Conservation (phyloP, 2,113 vertebrate genomes). For the Sterna hirundo region DNA sequence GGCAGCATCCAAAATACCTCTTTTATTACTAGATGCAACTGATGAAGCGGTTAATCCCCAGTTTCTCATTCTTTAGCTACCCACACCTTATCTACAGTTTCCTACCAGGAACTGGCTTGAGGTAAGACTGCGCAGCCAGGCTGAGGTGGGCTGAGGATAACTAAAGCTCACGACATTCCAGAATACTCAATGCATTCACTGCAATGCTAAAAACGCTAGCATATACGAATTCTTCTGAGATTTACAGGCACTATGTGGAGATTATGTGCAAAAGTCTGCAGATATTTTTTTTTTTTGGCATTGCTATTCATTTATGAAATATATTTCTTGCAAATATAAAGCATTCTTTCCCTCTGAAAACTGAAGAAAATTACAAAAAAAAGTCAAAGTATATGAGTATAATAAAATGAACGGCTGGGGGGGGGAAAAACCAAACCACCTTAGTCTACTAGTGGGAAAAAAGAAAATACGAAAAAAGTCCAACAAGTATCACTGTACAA, state of each 20-base stretch:
- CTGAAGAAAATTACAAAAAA: conserved; percentile 58
- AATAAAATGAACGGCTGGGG: conserved; percentile 33
- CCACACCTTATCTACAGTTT: neutral
- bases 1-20: neutral
- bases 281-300: conserved; percentile 22
- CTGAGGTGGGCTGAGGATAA: neutral
- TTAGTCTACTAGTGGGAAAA: conserved; percentile 44
- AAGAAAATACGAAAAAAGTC: conserved; percentile 29
- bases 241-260: conserved; percentile 72
- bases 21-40: neutral
- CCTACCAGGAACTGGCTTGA: neutral
- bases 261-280: conserved; percentile 78
- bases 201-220: neutral
- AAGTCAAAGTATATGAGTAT: conserved; percentile 13
- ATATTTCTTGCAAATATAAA: conserved; percentile 78
- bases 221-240: conserved; percentile 23
- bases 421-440: neutral
- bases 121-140: neutral
- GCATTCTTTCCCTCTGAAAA: conserved; percentile 58
- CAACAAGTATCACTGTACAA: conserved; percentile 34
- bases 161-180: conserved; percentile 18
- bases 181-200: neutral
- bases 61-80: neutral
- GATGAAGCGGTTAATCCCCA: neutral
- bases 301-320: conserved; percentile 67